Conservation (phyloP, 2,888 invertebrate species). For the Drosophila quinaria region DNA sequence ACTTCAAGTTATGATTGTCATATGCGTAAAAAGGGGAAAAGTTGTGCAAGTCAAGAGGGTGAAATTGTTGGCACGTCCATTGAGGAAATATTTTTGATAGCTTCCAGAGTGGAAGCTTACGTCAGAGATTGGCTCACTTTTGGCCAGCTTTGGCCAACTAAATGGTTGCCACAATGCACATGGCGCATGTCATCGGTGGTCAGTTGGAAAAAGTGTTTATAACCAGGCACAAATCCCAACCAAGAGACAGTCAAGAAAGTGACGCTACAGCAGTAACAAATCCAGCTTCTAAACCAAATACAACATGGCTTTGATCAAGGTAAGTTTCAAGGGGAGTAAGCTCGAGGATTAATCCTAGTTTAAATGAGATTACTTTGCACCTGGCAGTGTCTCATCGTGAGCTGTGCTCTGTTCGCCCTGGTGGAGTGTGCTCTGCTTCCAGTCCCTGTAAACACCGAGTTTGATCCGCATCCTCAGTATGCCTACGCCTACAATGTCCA, state of each 20-base stretch:
- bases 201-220: conserved; percentile 51
- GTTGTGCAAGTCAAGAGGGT: conserved; percentile 44
- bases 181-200: conserved; percentile 33
- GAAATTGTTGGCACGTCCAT: conserved; percentile 75
- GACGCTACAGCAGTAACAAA: conserved; percentile 26
- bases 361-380: not conserved
- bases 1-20: conserved; percentile 65
- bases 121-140: conserved; percentile 47
- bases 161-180: conserved; percentile 61
- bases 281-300: conserved; percentile 6
- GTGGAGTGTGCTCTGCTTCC: conserved; percentile 57
- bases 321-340: conserved; percentile 13
- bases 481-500: conserved; percentile 84
- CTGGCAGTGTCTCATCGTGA: conserved; percentile 43
- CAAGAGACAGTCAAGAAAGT: conserved; percentile 66
- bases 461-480: conserved; percentile 82
- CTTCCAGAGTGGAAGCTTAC: conserved; percentile 42
- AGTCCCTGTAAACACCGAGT: conserved; percentile 63
- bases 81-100: conserved; percentile 62
- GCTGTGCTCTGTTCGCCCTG: conserved; percentile 57
- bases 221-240: conserved; percentile 47
- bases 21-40: conserved; percentile 29
- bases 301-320: conserved; percentile 68
- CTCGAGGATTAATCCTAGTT: conserved; percentile 1
- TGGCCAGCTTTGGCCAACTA: conserved; percentile 54